Conservation (phyloP, 1,140 invertebrate genomes). For the Ridgeia piscesae region DNA sequence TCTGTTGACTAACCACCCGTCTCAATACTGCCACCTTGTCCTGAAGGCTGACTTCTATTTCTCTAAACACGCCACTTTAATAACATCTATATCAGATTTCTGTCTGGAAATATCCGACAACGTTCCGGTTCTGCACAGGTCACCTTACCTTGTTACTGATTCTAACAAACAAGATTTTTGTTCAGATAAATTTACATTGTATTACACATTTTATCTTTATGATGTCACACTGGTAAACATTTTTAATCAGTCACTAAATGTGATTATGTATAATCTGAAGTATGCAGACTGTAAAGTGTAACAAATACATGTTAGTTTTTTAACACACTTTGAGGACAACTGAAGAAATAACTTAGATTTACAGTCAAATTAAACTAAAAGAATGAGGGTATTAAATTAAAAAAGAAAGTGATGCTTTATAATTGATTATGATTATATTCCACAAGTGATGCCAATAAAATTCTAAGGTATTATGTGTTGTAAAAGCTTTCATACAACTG, state of each 20-base stretch:
- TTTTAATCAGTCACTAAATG: not conserved
- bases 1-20: not conserved
- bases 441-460: not conserved
- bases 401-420: not conserved
- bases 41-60: not conserved
- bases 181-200: not conserved
- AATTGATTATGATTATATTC: not conserved
- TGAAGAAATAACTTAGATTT: not conserved
- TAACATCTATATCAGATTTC: constrained; percentile 6
- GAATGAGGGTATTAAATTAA: not conserved
- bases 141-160: no score
- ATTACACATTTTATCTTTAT: not conserved
- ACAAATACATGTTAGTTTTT: no score
- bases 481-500: not conserved
- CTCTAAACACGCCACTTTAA: not conserved
- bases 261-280: not conserved
- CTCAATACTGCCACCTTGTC: not conserved
- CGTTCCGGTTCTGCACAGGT: not conserved
- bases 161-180: not conserved
- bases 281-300: not conserved
- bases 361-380: not conserved
- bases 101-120: not conserved
- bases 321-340: not conserved
- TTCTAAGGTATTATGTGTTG: not conserved
- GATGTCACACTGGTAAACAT: not conserved